Percentiles rank a stretch among this genome's conserved stretches.
These are phyloP conservation scores for Nephrotoma flavescens DNA, from an alignment of 2,888 invertebrate species.

Conservation along the genomic window DNA sequence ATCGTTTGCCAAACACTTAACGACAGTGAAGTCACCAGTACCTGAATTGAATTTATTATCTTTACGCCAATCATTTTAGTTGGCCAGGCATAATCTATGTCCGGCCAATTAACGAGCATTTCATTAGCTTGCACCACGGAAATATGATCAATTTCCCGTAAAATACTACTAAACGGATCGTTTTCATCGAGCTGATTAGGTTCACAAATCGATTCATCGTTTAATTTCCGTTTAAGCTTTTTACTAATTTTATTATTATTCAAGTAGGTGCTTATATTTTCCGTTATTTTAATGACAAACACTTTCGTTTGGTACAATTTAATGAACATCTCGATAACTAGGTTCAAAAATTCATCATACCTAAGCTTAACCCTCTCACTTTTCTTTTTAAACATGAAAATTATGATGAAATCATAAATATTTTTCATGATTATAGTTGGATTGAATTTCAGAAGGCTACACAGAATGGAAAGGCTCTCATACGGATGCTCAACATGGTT, in stretches of 20 bases:
- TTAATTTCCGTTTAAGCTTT: neutral
- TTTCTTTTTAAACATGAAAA: neutral
- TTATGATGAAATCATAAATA: neutral
- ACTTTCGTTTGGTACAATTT: neutral
- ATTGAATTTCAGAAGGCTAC: slow-evolving; percentile 4
- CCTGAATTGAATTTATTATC: slow-evolving; percentile 23
- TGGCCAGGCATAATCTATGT: slow-evolving; percentile 23
- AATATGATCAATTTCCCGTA: neutral
- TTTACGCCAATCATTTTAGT: slow-evolving; percentile 20
- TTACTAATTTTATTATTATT: neutral
- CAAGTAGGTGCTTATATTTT: neutral
- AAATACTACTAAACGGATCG: neutral
- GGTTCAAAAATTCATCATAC: neutral
- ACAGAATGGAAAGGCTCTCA: slow-evolving; percentile 2
- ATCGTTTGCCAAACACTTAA: slow-evolving; percentile 28
- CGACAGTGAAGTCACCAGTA: slow-evolving; percentile 26
- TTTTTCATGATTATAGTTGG: neutral
- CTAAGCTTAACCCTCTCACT: neutral
- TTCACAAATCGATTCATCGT: neutral
- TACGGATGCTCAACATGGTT: neutral
- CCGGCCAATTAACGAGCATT: slow-evolving; percentile 12
- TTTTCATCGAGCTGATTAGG: neutral
- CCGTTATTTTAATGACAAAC: neutral
- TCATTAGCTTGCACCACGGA: neutral
- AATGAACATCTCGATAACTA: neutral